Evolutionary conservation across 1,140 invertebrate genomes (phyloP), one percentile per base, ranked within the genome.

Genomic region (Heliconius melpomene): DNA sequence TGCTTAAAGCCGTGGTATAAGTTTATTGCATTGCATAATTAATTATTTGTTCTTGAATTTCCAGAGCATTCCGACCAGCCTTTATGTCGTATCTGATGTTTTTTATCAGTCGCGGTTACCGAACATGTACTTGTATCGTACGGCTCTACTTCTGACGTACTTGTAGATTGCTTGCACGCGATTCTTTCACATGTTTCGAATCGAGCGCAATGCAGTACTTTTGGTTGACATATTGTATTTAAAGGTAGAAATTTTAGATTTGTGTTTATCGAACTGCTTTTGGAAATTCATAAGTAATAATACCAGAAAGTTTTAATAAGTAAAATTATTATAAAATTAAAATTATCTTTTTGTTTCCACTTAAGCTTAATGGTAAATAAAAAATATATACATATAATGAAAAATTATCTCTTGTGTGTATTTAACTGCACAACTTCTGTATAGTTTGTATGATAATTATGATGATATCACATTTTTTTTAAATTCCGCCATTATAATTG

Each of bases 51-150:
- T 72, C 36, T 38, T 72, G 16, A 18, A 38, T 20, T 40, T 20
- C 7, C 29, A 72, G 16, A 72, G 36, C 71, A 38, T 72, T 72
- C n/a, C 3, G n/a, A n/a, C 18, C 8, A 72, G 18, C n/a, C 71
- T 72, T 72, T 71, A 71, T 20, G 32, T 71, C 70, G 29, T 71
- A 71, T 71, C 70, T 29, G 70, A 36, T 71, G 32, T 36, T 71
- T 71, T 72, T 72, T 72, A 72, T 72, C 71, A 72, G 36, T 72
- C 71, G 71, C 36, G 71, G 71, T 72, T 72, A 72, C 71, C 32
- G 71, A 72, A 72, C 71, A 38, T 72, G 71, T 71, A 52, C 54
- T 57, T 23, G 54, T 57, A 40, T 9, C 7, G 71, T 23, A 72
- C 36, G 32, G 71, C 71, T 72, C 71, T 72, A 72, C 71, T 72